Conservation (phyloP, 1,140 invertebrate species). For the Bombyx mandarina region DNA sequence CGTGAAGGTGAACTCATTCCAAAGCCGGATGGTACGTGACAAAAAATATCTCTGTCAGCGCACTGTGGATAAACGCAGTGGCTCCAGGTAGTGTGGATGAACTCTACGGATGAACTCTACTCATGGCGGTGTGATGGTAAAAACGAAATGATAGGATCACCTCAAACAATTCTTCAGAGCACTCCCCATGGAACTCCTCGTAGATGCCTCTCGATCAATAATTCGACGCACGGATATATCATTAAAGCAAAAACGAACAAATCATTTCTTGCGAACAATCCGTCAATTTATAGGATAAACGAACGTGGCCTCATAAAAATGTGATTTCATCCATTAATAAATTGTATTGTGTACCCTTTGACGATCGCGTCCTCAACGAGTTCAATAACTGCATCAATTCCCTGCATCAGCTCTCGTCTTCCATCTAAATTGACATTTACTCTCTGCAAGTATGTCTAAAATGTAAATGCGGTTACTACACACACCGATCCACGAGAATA, state of each 20-base stretch:
- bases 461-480: slow-evolving; percentile 65
- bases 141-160: too few relatives aligned
- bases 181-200: too few relatives aligned
- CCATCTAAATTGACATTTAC: slow-evolving; percentile 69
- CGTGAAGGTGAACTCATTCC: too few relatives aligned
- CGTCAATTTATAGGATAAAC: too few relatives aligned
- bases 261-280: too few relatives aligned
- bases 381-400: slow-evolving; percentile 67
- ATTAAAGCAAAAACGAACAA: neutral
- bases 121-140: too few relatives aligned
- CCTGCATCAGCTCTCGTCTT: slow-evolving; percentile 52
- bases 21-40: too few relatives aligned
- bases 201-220: neutral
- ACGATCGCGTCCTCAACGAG: slow-evolving; percentile 49
- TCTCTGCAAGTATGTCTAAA: slow-evolving; percentile 62
- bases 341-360: slow-evolving; percentile 31
- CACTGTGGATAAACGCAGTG: too few relatives aligned
- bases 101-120: too few relatives aligned
- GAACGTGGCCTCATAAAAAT: neutral
- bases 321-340: slow-evolving; percentile 17
- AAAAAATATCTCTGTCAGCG: too few relatives aligned
- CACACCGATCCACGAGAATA: slow-evolving; percentile 40
- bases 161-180: too few relatives aligned
- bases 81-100: too few relatives aligned
- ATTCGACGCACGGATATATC: neutral